Conservation (phyloP, 2,113 vertebrate genomes). For the Microcebus griseorufus region DNA sequence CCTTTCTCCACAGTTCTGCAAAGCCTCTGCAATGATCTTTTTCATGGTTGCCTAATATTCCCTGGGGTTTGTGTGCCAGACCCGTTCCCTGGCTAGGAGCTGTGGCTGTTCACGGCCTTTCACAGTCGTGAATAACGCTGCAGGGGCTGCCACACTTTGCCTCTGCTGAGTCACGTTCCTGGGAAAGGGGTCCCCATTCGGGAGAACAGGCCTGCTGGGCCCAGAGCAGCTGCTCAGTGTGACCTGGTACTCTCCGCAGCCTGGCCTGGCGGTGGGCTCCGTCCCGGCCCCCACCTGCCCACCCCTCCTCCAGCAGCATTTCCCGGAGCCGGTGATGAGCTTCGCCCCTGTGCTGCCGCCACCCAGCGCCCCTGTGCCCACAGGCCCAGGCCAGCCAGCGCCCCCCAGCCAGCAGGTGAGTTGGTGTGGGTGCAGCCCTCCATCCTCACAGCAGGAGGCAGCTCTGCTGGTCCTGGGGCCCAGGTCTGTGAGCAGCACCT, state of each 20-base stretch:
- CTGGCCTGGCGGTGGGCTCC: conserved; percentile 60
- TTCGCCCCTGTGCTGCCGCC: conserved; percentile 80
- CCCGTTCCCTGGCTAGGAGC: background rate
- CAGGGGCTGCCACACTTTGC: background rate
- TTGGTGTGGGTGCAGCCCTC: background rate
- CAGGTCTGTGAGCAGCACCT: background rate
- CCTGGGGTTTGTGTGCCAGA: background rate
- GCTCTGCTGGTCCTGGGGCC: background rate
- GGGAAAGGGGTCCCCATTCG: background rate
- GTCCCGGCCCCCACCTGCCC: conserved; percentile 9
- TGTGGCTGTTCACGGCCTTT: background rate
- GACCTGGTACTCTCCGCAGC: conserved; percentile 74
- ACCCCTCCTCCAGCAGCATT: conserved; percentile 82
- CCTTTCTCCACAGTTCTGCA: background rate
- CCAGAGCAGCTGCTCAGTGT: background rate
- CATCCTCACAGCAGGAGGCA: no score
- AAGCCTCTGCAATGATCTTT: background rate
- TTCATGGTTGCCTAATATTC: background rate
- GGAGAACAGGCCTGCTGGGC: background rate
- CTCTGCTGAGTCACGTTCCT: background rate
- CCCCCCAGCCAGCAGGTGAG: conserved; percentile 89
- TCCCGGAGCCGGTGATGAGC: conserved; percentile 83
- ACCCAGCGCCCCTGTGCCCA: conserved; percentile 71
- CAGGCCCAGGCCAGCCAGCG: conserved; percentile 75
- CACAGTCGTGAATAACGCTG: background rate